Conservation (phyloP, 2,113 vertebrate genomes). For the Muscicapa adusta region DNA sequence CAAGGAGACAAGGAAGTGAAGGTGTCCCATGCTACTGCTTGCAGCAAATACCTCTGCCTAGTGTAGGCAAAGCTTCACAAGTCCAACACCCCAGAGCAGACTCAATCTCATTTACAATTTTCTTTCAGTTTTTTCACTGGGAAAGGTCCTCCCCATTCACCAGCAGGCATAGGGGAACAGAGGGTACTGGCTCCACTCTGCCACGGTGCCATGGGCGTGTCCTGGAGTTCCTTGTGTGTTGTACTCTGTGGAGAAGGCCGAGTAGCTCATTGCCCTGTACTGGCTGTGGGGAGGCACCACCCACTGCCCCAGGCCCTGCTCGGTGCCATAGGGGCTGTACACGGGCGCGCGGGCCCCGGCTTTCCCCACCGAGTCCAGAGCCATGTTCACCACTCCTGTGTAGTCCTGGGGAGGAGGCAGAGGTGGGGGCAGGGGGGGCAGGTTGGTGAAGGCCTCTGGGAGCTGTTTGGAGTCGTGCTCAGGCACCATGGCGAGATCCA, state of each 20-base stretch:
- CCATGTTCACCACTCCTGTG: constrained; percentile 76
- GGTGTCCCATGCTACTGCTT: background rate
- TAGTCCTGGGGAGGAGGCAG: constrained; percentile 78
- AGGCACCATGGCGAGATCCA: constrained; percentile 74
- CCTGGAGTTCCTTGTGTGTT: constrained; percentile 74
- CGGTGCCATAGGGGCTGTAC: constrained; percentile 75
- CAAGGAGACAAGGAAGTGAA: background rate
- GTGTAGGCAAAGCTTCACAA: background rate
- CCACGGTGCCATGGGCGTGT: constrained; percentile 79
- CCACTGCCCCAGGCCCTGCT: constrained; percentile 84
- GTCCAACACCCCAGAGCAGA: background rate
- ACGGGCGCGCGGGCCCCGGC: constrained; percentile 72
- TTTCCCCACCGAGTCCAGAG: constrained; percentile 73
- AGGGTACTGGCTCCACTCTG: constrained; percentile 89
- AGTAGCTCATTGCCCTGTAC: constrained; percentile 72
- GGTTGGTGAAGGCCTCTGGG: constrained; percentile 57
- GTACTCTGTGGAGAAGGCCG: constrained; percentile 79
- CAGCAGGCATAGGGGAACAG: constrained; percentile 90
- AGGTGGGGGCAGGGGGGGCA: constrained; percentile 36
- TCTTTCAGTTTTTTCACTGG: background rate
- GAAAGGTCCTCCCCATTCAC: constrained; percentile 59
- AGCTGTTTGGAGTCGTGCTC: constrained; percentile 74
- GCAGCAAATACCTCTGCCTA: background rate
- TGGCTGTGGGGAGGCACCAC: constrained; percentile 74
- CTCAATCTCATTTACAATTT: constrained; percentile 33